These are phyloP conservation scores for Zaprionus kolodkinae DNA, from an alignment of 1,140 invertebrate genomes.

Conservation along the genomic window DNA sequence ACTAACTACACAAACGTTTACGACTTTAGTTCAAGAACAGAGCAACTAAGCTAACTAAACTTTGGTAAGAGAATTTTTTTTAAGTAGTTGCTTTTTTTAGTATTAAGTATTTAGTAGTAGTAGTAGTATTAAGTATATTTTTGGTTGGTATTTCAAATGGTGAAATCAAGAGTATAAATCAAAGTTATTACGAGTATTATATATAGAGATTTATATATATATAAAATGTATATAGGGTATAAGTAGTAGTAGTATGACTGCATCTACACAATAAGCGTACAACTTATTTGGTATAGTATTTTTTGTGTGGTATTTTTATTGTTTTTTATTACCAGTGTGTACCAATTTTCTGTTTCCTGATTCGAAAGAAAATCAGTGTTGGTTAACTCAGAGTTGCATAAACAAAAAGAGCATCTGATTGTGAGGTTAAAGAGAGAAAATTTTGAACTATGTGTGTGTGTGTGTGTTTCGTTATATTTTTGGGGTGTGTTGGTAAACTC, in stretches of 20 bases:
- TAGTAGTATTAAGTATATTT: slow-evolving; percentile 9
- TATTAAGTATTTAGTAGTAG: slow-evolving; percentile 14
- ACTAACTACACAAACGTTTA: slow-evolving; percentile 54
- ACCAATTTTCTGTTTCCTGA: slow-evolving; percentile 8
- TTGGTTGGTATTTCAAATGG: slow-evolving; percentile 22
- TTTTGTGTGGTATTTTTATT: slow-evolving; percentile 11
- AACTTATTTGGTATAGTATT: slow-evolving; percentile 46
- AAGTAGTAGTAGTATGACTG: slow-evolving; percentile 28
- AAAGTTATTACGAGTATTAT: slow-evolving; percentile 36
- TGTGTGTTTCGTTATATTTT: slow-evolving; percentile 5
- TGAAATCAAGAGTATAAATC: slow-evolving; percentile 46
- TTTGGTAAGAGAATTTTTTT: slow-evolving; percentile 30
- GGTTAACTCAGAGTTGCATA: slow-evolving; percentile 5
- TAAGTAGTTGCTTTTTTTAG: slow-evolving; percentile 31
- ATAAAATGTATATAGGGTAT: slow-evolving; percentile 35
- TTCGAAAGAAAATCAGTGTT: slow-evolving; percentile 16
- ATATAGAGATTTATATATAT: slow-evolving; percentile 22
- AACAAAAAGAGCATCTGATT: slow-evolving; percentile 14
- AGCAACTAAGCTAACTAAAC: slow-evolving; percentile 49
- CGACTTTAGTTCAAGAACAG: slow-evolving; percentile 52
- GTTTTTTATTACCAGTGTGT: slow-evolving; percentile 21
- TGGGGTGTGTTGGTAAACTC: slow-evolving; percentile 60
- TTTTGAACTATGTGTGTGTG: slow-evolving; percentile 18
- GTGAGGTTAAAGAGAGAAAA: slow-evolving; percentile 4
- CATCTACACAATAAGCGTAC: slow-evolving; percentile 65